Conservation (phyloP, 2,888 invertebrate genomes). For the Acronicta aceris region DNA sequence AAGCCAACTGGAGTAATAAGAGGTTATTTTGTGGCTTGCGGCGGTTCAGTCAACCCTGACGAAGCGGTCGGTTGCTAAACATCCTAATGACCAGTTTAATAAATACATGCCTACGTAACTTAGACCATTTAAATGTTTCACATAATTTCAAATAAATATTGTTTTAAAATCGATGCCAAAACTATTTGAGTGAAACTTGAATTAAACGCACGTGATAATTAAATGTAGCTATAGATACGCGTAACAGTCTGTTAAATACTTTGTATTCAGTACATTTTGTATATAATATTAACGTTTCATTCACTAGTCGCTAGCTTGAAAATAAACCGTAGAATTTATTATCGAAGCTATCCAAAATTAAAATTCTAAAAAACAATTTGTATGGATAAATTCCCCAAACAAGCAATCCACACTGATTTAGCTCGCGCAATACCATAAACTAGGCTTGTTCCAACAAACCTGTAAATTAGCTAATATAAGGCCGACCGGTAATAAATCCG, state of each 20-base stretch:
- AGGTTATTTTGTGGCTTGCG: constrained; percentile 29
- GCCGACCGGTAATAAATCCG: constrained; percentile 30
- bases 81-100: constrained; percentile 25
- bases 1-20: constrained; percentile 24
- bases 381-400: constrained; percentile 38
- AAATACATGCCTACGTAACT: constrained; percentile 27
- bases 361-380: constrained; percentile 16
- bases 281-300: constrained; percentile 30
- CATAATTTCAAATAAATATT: constrained; percentile 7
- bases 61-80: constrained; percentile 23
- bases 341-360: constrained; percentile 22
- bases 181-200: too few relatives aligned
- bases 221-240: too few relatives aligned
- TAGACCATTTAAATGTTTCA: constrained; percentile 1
- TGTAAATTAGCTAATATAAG: constrained; percentile 37
- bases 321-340: constrained; percentile 29
- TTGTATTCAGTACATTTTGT: constrained; percentile 8
- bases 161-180: constrained; percentile 21
- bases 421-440: constrained; percentile 35
- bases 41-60: constrained; percentile 28
- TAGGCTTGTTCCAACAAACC: constrained; percentile 23
- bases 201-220: too few relatives aligned
- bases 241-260: not conserved
- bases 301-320: constrained; percentile 26
- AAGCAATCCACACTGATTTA: constrained; percentile 40